Evolutionary conservation across 2,797 vertebrate species (phyloP).

Genomic region (Anas bahamensis): DNA sequence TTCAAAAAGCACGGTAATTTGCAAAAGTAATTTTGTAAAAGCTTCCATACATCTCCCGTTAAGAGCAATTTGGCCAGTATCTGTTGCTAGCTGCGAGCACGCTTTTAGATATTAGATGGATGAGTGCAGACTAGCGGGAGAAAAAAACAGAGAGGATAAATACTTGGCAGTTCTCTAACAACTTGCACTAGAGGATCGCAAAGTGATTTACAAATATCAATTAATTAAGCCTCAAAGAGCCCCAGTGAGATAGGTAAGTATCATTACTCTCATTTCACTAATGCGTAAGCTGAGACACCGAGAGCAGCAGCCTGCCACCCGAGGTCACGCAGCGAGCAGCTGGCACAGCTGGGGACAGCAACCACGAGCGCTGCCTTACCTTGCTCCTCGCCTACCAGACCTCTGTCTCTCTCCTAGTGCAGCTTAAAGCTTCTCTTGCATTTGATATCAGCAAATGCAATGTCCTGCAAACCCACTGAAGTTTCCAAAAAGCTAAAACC

Average conservation of each 20-base stretch:
- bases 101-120: slow-evolving; percentile 64
- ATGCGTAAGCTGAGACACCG: slow-evolving; percentile 32
- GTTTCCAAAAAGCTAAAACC: neutral
- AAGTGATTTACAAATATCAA: slow-evolving; percentile 69
- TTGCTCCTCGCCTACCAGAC: neutral
- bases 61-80: slow-evolving; percentile 58
- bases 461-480: neutral
- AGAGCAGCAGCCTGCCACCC: slow-evolving; percentile 54
- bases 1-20: slow-evolving; percentile 39
- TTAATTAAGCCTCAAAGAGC: slow-evolving; percentile 68
- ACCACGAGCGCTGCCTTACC: neutral
- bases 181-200: slow-evolving; percentile 34
- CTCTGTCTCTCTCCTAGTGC: neutral
- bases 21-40: slow-evolving; percentile 61
- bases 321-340: slow-evolving; percentile 53
- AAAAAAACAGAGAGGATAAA: neutral
- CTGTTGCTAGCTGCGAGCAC: slow-evolving; percentile 24
- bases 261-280: slow-evolving; percentile 69
- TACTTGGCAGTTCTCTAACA: slow-evolving; percentile 55
- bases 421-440: neutral
- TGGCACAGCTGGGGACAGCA: slow-evolving; percentile 11
- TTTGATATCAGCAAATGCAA: neutral
- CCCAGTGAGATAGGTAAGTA: slow-evolving; percentile 50
- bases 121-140: slow-evolving; percentile 17
- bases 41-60: slow-evolving; percentile 18